A percentile compares a stretch with the other conserved stretches of the same genome.
These are phyloP conservation scores for Sceliomorpha sp. DNA, from an alignment of 2,888 invertebrate genomes.

Conservation along the genomic window DNA sequence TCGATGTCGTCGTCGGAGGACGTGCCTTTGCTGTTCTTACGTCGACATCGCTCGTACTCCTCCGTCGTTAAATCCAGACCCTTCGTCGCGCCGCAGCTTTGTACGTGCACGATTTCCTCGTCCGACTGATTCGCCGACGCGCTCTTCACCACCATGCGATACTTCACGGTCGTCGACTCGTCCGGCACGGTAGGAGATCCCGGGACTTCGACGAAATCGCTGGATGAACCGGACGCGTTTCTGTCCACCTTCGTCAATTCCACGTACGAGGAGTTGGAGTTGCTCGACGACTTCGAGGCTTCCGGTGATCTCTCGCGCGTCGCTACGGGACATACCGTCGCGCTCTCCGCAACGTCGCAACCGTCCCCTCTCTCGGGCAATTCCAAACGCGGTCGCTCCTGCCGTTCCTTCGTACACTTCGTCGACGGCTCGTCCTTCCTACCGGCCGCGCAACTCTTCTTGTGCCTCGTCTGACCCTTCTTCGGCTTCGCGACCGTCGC, in stretches of 20 bases:
- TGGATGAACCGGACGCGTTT: no score
- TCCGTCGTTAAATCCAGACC: conserved; percentile 49
- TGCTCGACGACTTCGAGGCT: conserved; percentile 28
- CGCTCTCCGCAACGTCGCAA: no score
- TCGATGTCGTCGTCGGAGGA: conserved; percentile 72
- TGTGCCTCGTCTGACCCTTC: no score
- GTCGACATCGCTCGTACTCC: conserved; percentile 5
- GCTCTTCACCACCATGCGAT: conserved; percentile 66
- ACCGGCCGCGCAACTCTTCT: no score
- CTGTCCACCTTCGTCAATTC: conserved; percentile 36
- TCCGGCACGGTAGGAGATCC: conserved; percentile 34
- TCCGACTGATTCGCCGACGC: conserved; percentile 66
- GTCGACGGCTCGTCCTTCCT: conserved; percentile 51
- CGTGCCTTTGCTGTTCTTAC: conserved; percentile 65
- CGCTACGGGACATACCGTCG: no score
- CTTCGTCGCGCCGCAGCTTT: no score
- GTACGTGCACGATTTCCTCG: conserved; percentile 74
- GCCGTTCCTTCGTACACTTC: no score
- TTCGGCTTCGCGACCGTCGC: conserved; percentile 25
- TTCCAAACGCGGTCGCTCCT: no score
- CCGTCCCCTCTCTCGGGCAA: no score
- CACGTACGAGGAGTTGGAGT: conserved; percentile 48
- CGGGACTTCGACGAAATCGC: conserved; percentile 16
- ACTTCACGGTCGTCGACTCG: conserved; percentile 67
- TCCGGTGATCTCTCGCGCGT: conserved; percentile 18